Base-by-base conservation (phyloP, 1,140 invertebrate genomes). In the Drosophila aff. region DNA sequence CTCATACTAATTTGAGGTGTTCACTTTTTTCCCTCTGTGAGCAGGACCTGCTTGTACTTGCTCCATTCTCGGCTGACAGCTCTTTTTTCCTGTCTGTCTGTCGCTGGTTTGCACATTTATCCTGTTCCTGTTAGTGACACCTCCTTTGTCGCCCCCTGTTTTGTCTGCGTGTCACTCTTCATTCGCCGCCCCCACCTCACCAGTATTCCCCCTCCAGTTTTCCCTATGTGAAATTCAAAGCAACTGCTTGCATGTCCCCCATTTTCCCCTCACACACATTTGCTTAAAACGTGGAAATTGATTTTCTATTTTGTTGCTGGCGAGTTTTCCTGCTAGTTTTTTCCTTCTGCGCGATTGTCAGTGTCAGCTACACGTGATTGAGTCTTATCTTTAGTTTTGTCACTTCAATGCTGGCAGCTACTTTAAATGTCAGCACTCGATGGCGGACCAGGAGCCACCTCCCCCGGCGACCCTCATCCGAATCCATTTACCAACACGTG, bases 301-400 rank as follows among this genome's bases (percentile, higher is more conserved):
- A 89, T 89, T 89, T 89, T 89, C 84, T 90, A 90, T 89, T 89
- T 89, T 89, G 71, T 85, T 82, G 83, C 71, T 76, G 68, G 58
- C 49, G 69, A 73, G 69, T 73, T 69, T 53, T 81, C 28, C 33
- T 53, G 47, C 47, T 50, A 59, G 46, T 49, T 60, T 33, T 49
- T 47, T 40, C 52, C 58, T 41, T 59, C 44, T 50, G 43, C 59
- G 62, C 76, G 71, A 77, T 89, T 87, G 81, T 83, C 84, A 89
- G 83, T 81, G 77, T 76, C 85, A 87, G 82, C 79, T 73, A 90
- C 84, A 89, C 84, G 84, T 90, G 84, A 89, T 89, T 90, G 84
- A 89, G 84, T 89, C 84, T 90, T 89, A 89, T 89, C 84, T 89
- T 90, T 89, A 89, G 84, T 90, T 89, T 89, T 89, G 84, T 89